Percentiles rank a stretch among this genome's conserved stretches.
Evolutionary conservation across 2,888 invertebrate genomes (phyloP).

Genomic region (Mythimna loreyi): DNA sequence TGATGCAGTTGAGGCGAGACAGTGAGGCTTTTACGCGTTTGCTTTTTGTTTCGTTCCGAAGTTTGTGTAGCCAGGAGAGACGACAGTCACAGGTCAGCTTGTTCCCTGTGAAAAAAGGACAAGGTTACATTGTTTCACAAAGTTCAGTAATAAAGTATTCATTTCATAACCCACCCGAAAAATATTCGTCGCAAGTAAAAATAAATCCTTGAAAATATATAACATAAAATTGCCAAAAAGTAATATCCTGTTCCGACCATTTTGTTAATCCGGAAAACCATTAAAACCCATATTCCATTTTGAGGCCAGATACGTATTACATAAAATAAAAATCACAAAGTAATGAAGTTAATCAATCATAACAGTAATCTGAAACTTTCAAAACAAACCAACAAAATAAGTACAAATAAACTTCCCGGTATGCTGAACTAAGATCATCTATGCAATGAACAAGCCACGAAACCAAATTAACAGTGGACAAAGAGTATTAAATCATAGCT

Average conservation of each 20-base stretch:
- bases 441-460: conserved; percentile 65
- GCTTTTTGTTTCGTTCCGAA: conserved; percentile 94
- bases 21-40: conserved; percentile 92
- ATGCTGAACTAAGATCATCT: conserved; percentile 52
- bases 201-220: neutral
- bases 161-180: neutral
- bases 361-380: conserved; percentile 15
- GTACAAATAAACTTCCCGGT: conserved; percentile 17
- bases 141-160: neutral
- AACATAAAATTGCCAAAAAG: neutral
- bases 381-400: conserved; percentile 18
- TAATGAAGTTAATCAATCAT: neutral
- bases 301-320: neutral
- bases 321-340: neutral
- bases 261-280: neutral
- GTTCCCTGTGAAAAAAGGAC: conserved; percentile 92
- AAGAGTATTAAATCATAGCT: conserved; percentile 77
- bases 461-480: conserved; percentile 71
- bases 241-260: neutral
- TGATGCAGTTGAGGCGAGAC: conserved; percentile 93
- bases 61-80: conserved; percentile 94
- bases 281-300: neutral
- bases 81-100: conserved; percentile 95
- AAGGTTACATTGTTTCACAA: neutral
- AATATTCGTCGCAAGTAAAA: neutral